phyloP scores from a whole-genome alignment of 2,113 vertebrate genomes.

The Oncorhynchus gorbuscha region DNA sequence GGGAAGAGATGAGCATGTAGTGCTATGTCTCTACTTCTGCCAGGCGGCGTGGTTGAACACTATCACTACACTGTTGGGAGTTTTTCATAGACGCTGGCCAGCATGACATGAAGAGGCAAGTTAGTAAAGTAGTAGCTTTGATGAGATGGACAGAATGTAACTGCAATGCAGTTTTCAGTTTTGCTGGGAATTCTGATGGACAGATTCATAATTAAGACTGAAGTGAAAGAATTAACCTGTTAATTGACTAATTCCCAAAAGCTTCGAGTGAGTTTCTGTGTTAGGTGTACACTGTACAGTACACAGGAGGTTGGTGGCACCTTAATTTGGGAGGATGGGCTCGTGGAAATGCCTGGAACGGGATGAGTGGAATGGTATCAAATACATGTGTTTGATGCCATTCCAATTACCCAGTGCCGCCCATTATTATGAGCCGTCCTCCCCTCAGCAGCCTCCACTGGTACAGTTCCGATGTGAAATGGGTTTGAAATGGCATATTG shows the following conservation, averaged over 20 bases:
- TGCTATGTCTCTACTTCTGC: slow-evolving; percentile 90
- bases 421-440: too few relatives aligned
- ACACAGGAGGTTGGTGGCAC: too few relatives aligned
- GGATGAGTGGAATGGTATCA: too few relatives aligned
- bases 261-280: too few relatives aligned
- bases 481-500: neutral
- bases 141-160: neutral
- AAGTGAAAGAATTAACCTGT: too few relatives aligned
- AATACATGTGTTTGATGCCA: too few relatives aligned
- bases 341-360: too few relatives aligned
- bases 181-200: neutral
- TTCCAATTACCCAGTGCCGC: too few relatives aligned
- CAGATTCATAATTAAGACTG: too few relatives aligned
- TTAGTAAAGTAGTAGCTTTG: neutral
- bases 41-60: slow-evolving; percentile 90
- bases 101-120: slow-evolving; percentile 77
- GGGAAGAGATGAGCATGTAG: slow-evolving; percentile 86
- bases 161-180: neutral
- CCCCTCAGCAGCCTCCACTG: too few relatives aligned
- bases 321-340: too few relatives aligned
- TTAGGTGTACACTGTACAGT: too few relatives aligned
- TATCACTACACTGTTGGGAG: slow-evolving; percentile 84
- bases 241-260: neutral
- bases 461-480: neutral
- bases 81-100: slow-evolving; percentile 95